Evolutionary conservation across 2,113 vertebrate genomes (phyloP).

Genomic region (Nothocercus julius): DNA sequence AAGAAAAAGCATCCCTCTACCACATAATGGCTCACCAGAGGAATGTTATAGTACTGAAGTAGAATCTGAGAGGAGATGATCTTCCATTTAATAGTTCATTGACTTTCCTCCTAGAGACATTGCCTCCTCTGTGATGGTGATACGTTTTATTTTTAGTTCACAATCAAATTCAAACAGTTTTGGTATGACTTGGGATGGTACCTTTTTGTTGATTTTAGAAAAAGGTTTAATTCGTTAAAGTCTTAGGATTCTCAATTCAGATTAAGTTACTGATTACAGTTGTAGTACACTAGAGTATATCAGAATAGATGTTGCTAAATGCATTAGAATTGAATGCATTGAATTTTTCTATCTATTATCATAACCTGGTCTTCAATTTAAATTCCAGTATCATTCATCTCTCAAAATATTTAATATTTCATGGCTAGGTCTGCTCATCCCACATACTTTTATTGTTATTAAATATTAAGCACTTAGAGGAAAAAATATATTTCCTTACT

Average conservation of each 20-base stretch:
- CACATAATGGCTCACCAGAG: constrained; percentile 71
- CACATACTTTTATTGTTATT: neutral
- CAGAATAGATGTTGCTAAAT: neutral
- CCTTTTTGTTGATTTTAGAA: constrained; percentile 6
- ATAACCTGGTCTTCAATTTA: neutral
- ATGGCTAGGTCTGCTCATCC: neutral
- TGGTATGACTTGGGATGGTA: constrained; percentile 16
- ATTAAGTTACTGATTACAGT: neutral
- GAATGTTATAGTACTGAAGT: constrained; percentile 81
- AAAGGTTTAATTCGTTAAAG: neutral
- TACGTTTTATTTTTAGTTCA: constrained; percentile 72
- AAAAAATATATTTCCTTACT: neutral
- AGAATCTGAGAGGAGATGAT: constrained; percentile 87
- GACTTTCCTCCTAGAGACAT: constrained; percentile 78
- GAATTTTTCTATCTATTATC: neutral
- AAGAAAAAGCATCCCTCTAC: constrained; percentile 67
- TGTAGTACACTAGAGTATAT: neutral
- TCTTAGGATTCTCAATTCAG: neutral
- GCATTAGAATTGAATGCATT: neutral
- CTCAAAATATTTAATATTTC: neutral
- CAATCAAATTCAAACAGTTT: constrained; percentile 76
- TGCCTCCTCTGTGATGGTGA: constrained; percentile 15
- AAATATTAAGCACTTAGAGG: neutral
- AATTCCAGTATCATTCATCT: neutral
- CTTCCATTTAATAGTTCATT: constrained; percentile 92